Evolutionary conservation across 2,797 vertebrate species (phyloP), one percentile per base, ranked within the genome.

Genomic region (Balearica regulorum): DNA sequence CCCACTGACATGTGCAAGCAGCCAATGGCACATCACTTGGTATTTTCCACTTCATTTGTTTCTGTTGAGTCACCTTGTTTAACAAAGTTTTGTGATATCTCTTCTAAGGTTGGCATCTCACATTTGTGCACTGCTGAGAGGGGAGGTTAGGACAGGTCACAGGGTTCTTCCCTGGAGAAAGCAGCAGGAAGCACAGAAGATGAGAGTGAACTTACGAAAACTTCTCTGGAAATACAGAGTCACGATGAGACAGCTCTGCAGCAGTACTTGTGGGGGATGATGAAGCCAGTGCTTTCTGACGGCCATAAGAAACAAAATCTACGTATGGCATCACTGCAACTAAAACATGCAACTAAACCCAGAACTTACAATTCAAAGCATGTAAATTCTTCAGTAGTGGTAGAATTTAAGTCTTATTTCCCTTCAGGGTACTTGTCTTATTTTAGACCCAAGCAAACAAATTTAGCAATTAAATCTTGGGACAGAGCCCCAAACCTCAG

Each of bases 41-140:
- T 18, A 25, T 95, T 96, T 97, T 87, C 92, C 26, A 31, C 77
- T 79, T 77, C 3, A n/a, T 89, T 90, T 79, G 46, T 90, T 97
- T 91, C 91, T 76, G 44, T 87, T 79, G 87, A 96, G 83, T 96
- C 96, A 93, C 62, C 65, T 95, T 44, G 21, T 91, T 94, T 73
- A 66, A 80, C 61, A 26, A 83, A 95, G 88, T 64, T 95, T 68
- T 39, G 70, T 72, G 68, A 70, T 78, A 48, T 84, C 82, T 88
- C 46, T 71, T 70, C 68, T 65, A 49, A 87, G 76, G 77, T 9
- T 54, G 35, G 64, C 72, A 61, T 79, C 82, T 58, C 4, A 1
- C 22, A 16, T 37, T 86, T 60, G 33, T 87, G 82, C 22, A 6
- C 41, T 20, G 58, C 86, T 60, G 80, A 26, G 73, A 41, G 61